Base-by-base conservation (phyloP, 2,113 vertebrate genomes). In the Cyprinodon variegatus region DNA sequence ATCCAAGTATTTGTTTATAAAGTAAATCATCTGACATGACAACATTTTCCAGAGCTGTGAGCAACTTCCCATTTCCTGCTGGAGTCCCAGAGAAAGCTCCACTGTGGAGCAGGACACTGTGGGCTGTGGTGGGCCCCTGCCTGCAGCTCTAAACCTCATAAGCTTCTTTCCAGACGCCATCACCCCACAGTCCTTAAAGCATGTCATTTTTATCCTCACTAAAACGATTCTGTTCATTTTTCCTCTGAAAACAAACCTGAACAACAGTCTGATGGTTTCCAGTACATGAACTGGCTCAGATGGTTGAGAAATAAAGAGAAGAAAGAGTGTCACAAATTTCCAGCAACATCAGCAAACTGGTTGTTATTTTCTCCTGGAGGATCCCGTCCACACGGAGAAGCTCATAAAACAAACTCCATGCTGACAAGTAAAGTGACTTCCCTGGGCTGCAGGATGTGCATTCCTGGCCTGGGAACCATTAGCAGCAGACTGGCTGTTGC, bases 151-250 rank as follows among this genome's bases (percentile, higher is more conserved):
- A 86, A 66, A 36, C 73, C 68, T 57, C 66, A 50, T 77, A 88
- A 90, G 82, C 83, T 83, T 86, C 61, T 91, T 90, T 91, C 86
- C 90, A 91, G 87, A 90, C 81, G 74, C 65, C 71, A 64, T 57
- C 36, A 79, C 63, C 61, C 71, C 39, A 36, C 68, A 77, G 38
- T 75, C 61, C 64, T 68, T 66, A 67, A 65, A 62, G 67, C 66
- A 74, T 61, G 50, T 79, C 36, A 78, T 79, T 83, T 70, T 75
- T 78, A 50, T 57, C 39, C 74, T 41, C 40, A 38, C 76, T 43
- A 45, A 20, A 81, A 60, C 53, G 69, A 80, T 63, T 69, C 63
- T 65, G 50, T 66, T 53, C 6, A 8, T 11, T 45, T 77, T 70
- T 78, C 37, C 74, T 77, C 20, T 75, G 29, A 80, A 82, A 64